These are phyloP conservation scores for Myoxocephalus aenaeus DNA, from an alignment of 2,797 vertebrate species.

Conservation along the genomic window DNA sequence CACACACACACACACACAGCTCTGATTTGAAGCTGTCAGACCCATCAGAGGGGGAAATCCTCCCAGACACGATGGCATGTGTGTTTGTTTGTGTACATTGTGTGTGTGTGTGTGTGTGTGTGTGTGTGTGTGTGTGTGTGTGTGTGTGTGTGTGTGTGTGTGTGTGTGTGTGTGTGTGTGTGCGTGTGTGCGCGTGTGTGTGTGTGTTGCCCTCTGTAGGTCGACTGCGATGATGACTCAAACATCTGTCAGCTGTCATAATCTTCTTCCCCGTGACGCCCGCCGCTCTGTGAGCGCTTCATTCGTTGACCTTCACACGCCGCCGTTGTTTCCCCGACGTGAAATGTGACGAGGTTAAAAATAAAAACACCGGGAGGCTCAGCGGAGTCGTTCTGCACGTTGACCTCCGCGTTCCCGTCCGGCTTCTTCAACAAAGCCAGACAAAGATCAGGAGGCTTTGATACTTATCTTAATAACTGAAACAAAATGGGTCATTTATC, in stretches of 20 bases:
- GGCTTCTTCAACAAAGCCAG: too few relatives aligned
- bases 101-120: not conserved
- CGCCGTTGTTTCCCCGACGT: not conserved
- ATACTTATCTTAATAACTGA: too few relatives aligned
- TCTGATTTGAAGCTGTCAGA: slow-evolving; percentile 35
- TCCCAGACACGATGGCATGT: slow-evolving; percentile 5
- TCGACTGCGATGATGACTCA: not conserved
- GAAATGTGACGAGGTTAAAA: not conserved
- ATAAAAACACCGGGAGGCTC: not conserved
- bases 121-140: not conserved
- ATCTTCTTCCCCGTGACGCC: not conserved
- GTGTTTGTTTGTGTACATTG: slow-evolving; percentile 28
- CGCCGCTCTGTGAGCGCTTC: not conserved
- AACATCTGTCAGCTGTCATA: not conserved
- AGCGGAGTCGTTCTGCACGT: too few relatives aligned
- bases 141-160: not conserved
- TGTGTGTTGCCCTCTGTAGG: not conserved
- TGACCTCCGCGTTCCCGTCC: not conserved
- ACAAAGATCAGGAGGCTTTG: not conserved
- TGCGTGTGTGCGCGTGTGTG: not conserved
- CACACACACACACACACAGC: slow-evolving; percentile 4
- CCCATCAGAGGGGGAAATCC: slow-evolving; percentile 12
- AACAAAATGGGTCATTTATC: too few relatives aligned
- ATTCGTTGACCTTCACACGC: not conserved
- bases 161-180: not conserved